Evolutionary conservation across 1,140 invertebrate genomes (phyloP), one percentile per base, ranked within the genome.

Genomic region (Drosophila jambulina): DNA sequence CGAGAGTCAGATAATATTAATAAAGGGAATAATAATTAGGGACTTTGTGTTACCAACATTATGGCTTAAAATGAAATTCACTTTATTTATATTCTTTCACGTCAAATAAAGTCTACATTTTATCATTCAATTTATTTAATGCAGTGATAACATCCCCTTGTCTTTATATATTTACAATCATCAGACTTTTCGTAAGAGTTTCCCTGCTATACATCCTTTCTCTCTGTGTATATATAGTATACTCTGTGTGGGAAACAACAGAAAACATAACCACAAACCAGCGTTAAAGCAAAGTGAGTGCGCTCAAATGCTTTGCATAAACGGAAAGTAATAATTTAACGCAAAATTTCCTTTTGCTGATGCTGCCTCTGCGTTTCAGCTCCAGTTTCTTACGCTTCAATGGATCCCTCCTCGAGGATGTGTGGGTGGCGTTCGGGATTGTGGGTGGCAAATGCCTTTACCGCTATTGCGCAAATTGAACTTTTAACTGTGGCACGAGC

Each of bases 311-410:
- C 88, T 91, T 91, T 80, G 75, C 81, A 91, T 88, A 91, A 88
- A 80, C 88, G 88, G 88, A 91, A 91, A 91, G 88, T 91, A 91
- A 91, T 88, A 91, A 91, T 91, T 91, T 91, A 91, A 91, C 84
- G 88, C 79, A 91, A 91, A 91, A 91, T 91, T 88, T 88, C 81
- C 81, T 91, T 88, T 91, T 85, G 84, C 85, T 88, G 75, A 60
- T 79, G 72, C 46, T 79, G 78, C 48, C 60, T 43, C 49, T 61
- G 68, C 43, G 69, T 23, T 72, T 71, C 69, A 78, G 69, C 85
- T 88, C 58, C 81, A 78, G 77, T 84, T 88, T 69, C 85, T 88
- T 88, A 84, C 85, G 78, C 85, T 88, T 88, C 85, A 91, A 82
- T 85, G 78, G 82, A 71, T 75, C 46, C 68, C 60, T 23, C 48